Evolutionary conservation across 2,888 invertebrate species (phyloP).

Genomic region (Physocephala rufipes): DNA sequence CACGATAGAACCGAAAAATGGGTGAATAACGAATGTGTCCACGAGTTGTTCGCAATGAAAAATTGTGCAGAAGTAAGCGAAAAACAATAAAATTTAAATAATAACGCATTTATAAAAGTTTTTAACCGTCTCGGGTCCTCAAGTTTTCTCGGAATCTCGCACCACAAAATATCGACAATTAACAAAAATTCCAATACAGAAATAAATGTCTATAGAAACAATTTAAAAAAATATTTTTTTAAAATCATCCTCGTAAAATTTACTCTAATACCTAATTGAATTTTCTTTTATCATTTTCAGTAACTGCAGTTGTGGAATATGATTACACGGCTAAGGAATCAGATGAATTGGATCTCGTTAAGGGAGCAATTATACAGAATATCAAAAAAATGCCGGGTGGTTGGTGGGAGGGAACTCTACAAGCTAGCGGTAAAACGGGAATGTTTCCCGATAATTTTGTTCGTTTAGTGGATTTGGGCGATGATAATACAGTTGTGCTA

Average conservation of each 20-base stretch:
- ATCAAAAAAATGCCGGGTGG: slow-evolving; percentile 82
- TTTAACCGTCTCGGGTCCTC: too few relatives aligned
- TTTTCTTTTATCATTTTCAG: slow-evolving; percentile 62
- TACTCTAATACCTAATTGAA: neutral
- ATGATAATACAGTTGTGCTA: slow-evolving; percentile 59
- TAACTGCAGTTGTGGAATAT: slow-evolving; percentile 86
- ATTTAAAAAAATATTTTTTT: neutral
- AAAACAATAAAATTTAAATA: too few relatives aligned
- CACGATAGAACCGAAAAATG: too few relatives aligned
- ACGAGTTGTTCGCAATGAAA: too few relatives aligned
- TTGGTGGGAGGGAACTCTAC: slow-evolving; percentile 91
- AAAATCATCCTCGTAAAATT: too few relatives aligned
- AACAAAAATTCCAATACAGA: too few relatives aligned
- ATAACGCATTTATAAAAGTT: too few relatives aligned
- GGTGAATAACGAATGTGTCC: too few relatives aligned
- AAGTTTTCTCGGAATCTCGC: too few relatives aligned
- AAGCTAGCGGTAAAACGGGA: slow-evolving; percentile 76
- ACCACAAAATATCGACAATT: too few relatives aligned
- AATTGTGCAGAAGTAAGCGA: too few relatives aligned
- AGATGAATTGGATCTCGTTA: slow-evolving; percentile 83
- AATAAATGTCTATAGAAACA: too few relatives aligned
- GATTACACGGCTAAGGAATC: slow-evolving; percentile 86
- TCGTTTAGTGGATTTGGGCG: slow-evolving; percentile 68
- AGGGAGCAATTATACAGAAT: slow-evolving; percentile 84
- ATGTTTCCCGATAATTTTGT: slow-evolving; percentile 96